phyloP scores from a whole-genome alignment of 2,797 vertebrate species.

The Cheirogaleus major region DNA sequence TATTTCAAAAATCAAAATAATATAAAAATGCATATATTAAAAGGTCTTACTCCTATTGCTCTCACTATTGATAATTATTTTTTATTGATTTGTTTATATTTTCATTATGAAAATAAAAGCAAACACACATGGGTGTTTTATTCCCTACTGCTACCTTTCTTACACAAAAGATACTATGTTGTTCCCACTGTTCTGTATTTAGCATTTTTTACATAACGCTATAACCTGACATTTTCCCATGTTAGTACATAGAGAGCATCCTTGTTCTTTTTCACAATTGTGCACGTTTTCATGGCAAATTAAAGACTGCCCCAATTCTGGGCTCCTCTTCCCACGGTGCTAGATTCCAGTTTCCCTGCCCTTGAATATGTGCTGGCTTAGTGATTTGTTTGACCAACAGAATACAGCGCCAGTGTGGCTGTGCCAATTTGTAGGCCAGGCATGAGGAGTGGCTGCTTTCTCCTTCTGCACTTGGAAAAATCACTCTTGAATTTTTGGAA shows the following conservation, averaged over 20 bases:
- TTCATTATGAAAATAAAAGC: neutral
- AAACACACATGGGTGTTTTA: neutral
- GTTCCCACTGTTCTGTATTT: neutral
- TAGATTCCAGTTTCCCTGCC: neutral
- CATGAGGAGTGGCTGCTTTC: neutral
- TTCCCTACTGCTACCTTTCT: neutral
- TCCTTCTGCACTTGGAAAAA: neutral
- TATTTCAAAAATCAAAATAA: slow-evolving; percentile 21
- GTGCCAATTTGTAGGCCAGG: neutral
- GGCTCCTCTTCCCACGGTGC: neutral
- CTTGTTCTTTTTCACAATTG: neutral
- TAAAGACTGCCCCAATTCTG: neutral
- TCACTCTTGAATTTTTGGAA: neutral
- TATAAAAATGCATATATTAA: neutral
- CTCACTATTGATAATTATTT: neutral
- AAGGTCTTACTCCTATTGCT: neutral
- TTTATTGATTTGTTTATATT: neutral
- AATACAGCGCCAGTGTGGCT: neutral
- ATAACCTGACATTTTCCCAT: neutral
- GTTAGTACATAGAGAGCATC: neutral
- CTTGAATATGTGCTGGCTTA: neutral
- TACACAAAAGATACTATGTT: neutral
- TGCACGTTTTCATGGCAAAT: neutral
- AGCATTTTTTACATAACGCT: neutral
- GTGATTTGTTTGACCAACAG: neutral